Conservation (phyloP, 2,888 invertebrate genomes). For the Cataglyphis rosenhaueri region DNA sequence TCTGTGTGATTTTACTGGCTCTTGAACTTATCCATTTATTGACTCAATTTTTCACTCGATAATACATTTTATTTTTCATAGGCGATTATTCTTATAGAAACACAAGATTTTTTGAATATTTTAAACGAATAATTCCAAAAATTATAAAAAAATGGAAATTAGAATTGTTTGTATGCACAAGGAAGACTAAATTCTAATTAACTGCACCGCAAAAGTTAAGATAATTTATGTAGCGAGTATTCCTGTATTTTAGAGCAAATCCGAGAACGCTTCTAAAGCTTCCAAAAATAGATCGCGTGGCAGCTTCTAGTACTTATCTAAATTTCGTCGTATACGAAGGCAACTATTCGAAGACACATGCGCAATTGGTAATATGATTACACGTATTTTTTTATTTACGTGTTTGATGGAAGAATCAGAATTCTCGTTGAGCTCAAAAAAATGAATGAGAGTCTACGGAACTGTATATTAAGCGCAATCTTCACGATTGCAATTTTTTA, state of each 20-base stretch:
- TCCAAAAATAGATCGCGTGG: slow-evolving; percentile 75
- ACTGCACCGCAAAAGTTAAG: background rate
- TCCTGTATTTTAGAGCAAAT: background rate
- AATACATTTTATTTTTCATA: background rate
- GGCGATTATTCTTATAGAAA: background rate
- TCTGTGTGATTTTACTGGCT: background rate
- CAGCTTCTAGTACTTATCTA: slow-evolving; percentile 68
- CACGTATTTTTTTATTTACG: slow-evolving; percentile 24
- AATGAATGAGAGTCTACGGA: background rate
- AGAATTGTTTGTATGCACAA: background rate
- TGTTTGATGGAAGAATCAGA: slow-evolving; percentile 28
- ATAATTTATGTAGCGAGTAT: slow-evolving; percentile 26
- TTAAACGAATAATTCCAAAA: background rate
- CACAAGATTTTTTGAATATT: background rate
- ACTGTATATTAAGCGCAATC: background rate
- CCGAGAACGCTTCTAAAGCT: slow-evolving; percentile 63
- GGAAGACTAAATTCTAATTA: slow-evolving; percentile 39
- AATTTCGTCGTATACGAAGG: slow-evolving; percentile 76
- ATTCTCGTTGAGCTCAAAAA: slow-evolving; percentile 1
- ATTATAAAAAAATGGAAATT: background rate
- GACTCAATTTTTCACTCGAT: background rate
- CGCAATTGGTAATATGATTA: slow-evolving; percentile 57
- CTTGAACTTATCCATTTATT: background rate
- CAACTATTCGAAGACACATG: slow-evolving; percentile 81
- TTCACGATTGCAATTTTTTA: slow-evolving; percentile 3